Percentiles rank a stretch among this genome's conserved stretches.
Conservation (phyloP, 1,140 invertebrate genomes). For the Atta texana region DNA sequence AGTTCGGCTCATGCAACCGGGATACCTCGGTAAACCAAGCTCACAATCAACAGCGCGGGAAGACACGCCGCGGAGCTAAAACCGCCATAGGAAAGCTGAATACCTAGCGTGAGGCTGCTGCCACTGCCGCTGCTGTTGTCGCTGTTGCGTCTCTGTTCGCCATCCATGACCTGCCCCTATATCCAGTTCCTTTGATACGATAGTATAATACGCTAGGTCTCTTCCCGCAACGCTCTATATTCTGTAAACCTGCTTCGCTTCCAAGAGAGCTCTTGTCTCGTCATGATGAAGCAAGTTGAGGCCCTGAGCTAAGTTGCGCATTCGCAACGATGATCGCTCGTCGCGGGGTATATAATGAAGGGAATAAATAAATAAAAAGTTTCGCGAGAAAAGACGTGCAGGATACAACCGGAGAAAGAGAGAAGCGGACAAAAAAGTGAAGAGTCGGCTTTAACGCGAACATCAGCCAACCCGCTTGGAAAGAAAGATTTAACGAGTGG, state of each 20-base stretch:
- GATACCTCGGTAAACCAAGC: conserved; percentile 72
- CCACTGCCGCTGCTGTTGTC: conserved; percentile 2
- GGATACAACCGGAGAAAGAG: not conserved
- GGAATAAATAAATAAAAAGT: conserved; percentile 52
- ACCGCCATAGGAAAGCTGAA: conserved; percentile 71
- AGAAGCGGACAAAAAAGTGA: conserved; percentile 25
- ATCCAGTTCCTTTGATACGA: conserved; percentile 70
- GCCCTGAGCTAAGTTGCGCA: not conserved
- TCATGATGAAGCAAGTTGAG: not conserved
- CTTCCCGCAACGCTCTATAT: conserved; percentile 24
- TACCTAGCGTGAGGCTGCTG: conserved; percentile 51
- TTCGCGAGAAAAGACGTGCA: not conserved
- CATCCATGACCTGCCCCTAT: conserved; percentile 67
- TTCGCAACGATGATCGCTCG: conserved; percentile 24
- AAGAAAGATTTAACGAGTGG: conserved; percentile 60
- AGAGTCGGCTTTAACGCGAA: conserved; percentile 44
- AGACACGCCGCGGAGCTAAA: conserved; percentile 66
- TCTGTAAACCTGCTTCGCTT: conserved; percentile 28
- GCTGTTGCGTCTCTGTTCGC: conserved; percentile 41
- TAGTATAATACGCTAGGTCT: conserved; percentile 57
- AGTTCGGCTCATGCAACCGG: conserved; percentile 28
- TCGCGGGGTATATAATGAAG: conserved; percentile 29
- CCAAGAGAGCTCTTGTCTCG: conserved; percentile 1
- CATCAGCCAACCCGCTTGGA: conserved; percentile 9
- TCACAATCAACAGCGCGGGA: conserved; percentile 67